Conservation (phyloP, 1,140 invertebrate species). For the Maconellicoccus hirsutus region DNA sequence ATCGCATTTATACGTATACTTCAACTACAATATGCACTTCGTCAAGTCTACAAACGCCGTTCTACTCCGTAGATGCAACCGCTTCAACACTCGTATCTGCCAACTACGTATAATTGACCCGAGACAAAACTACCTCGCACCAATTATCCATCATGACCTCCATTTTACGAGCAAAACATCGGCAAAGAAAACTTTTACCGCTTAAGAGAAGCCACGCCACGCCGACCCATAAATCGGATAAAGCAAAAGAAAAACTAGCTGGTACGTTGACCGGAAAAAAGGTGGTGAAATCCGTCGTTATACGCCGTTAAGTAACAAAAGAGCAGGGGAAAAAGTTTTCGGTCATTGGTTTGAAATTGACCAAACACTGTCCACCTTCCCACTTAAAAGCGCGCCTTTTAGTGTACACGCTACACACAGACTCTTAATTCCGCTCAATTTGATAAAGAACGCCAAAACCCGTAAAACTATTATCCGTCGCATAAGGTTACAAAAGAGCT, state of each 20-base stretch:
- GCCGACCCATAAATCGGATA: background rate
- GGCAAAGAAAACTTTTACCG: too few relatives aligned
- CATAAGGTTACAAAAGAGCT: conserved; percentile 9
- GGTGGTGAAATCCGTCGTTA: background rate
- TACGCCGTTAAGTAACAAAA: background rate
- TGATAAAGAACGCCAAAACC: conserved; percentile 13
- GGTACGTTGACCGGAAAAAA: background rate
- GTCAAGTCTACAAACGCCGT: too few relatives aligned
- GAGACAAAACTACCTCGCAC: too few relatives aligned
- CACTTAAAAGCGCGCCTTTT: too few relatives aligned
- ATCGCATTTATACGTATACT: too few relatives aligned
- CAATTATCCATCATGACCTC: too few relatives aligned
- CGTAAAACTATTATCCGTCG: conserved; percentile 6
- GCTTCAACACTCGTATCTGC: too few relatives aligned
- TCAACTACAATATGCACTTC: too few relatives aligned
- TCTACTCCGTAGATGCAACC: too few relatives aligned
- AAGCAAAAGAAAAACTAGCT: background rate
- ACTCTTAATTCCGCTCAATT: conserved; percentile 16
- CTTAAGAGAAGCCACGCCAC: background rate
- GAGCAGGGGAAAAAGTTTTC: background rate
- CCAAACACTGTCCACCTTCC: conserved; percentile 16
- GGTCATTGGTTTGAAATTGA: conserved; percentile 20
- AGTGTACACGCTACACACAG: background rate
- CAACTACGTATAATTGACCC: too few relatives aligned
- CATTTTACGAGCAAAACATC: too few relatives aligned